Base-by-base conservation (phyloP, 92 coral and sea anemone species). In the Umimayanthus chanpuru region DNA sequence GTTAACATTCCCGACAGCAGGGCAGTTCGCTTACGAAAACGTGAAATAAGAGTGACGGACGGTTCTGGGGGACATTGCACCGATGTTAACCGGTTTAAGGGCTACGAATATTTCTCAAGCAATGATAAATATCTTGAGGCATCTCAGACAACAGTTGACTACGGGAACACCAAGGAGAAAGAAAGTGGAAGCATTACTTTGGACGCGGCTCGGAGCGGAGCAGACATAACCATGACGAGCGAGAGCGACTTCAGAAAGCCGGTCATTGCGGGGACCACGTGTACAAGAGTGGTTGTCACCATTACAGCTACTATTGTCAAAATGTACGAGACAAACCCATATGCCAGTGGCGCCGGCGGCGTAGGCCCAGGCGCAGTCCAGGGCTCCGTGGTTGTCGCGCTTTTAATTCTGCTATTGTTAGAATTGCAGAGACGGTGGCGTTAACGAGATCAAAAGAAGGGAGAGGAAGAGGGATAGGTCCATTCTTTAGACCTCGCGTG, bases 301-400 rank as follows among this genome's bases (percentile, higher is more conserved):
- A 28, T 61, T 44, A 71, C 78, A 26, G 72, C 72, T 6, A 81
- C 86, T 4, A 26, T 81, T 23, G 23, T 81, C 8, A 44, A 81
- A 81, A 81, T 81, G 76, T 81, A 81, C 30, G 86, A 81, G 75
- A 21, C 61, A 25, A 81, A 81, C 86, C 86, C 86, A 41, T 16
- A 81, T 68, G 86, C 73, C 28, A 15, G 58, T 53, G 58, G 58
- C 58, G 36, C 75, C 18, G 86, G 76, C 6, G 61, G 15, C 6
- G 25, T 5, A 2, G 67, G 67, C 5, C 20, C 26, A 0, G 68
- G 68, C 25, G 68, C 8, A 38, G 76, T 38, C 3, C 72, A 81
- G 39, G 32, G 86, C 2, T 64, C 86, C n/a, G 0, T 40, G 21
- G 32, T 40, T 41, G 55, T n/a, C 29, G 61, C 61, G 58, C 39